phyloP scores from a whole-genome alignment of 1,140 invertebrate species.

The Danaus melanippus region DNA sequence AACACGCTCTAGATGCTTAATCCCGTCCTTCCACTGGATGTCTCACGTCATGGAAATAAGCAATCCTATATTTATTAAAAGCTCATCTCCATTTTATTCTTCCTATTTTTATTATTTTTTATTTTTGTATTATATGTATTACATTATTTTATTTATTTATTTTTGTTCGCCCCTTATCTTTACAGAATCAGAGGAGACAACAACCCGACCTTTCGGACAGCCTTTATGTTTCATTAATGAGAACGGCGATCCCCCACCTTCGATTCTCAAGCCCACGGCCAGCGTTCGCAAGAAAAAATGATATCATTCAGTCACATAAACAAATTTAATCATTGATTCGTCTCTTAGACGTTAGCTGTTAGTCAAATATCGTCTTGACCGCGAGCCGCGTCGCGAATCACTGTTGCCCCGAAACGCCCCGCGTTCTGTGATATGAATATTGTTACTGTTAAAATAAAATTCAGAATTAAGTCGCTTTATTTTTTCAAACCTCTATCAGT shows the following conservation, averaged over 20 bases:
- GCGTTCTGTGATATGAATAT: constrained; percentile 71
- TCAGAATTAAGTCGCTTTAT: constrained; percentile 48
- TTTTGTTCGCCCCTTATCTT: constrained; percentile 67
- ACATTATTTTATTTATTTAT: constrained; percentile 59
- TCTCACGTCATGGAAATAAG: constrained; percentile 24
- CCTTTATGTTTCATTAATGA: constrained; percentile 77
- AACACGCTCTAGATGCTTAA: constrained; percentile 56
- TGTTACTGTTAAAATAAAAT: constrained; percentile 70
- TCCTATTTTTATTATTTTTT: constrained; percentile 29
- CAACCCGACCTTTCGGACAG: constrained; percentile 82
- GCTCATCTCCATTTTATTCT: constrained; percentile 18
- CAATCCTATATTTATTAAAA: constrained; percentile 21
- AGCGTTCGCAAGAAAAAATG: constrained; percentile 70
- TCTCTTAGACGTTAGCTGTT: too few species aligned
- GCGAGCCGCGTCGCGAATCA: constrained; percentile 34
- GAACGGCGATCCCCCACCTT: constrained; percentile 72
- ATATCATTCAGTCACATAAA: constrained; percentile 19
- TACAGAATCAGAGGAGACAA: constrained; percentile 74
- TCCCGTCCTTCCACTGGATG: constrained; percentile 46
- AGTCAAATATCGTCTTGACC: constrained; percentile 21
- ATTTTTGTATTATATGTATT: constrained; percentile 35
- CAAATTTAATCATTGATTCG: constrained; percentile 19
- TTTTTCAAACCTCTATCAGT: constrained; percentile 44
- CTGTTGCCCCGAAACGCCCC: constrained; percentile 58
- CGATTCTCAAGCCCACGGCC: constrained; percentile 66